Base-by-base conservation (phyloP, 2,797 vertebrate genomes). In the Melanotaenia maccullochi region DNA sequence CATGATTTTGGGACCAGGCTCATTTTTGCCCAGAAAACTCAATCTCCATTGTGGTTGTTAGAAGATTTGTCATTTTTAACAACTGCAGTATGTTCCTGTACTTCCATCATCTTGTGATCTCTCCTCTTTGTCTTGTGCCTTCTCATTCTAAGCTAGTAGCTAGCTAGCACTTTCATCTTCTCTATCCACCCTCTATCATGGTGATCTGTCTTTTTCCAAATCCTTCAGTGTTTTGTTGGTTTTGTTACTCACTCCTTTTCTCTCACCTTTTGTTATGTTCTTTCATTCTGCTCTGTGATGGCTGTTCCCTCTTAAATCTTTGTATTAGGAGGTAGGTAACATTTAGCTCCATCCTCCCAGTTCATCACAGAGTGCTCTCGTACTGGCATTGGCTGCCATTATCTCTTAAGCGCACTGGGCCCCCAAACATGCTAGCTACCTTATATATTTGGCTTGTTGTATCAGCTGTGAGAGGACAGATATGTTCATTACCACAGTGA, bases 291-390 rank as follows among this genome's bases (percentile, higher is more conserved):
- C 96, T 96, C 95, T 96, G 94, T 96, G 95, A 94, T 95, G 96
- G 95, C 96, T 95, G 94, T 96, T 93, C 95, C 95, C 95, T 90
- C 95, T 95, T 96, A 95, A 81, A 71, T 81, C 93, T 93, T 95
- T 96, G 91, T 95, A 67, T 93, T 94, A 96, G 96, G 96, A 96
- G 96, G 95, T 96, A 96, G 87, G 95, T 96, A 96, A 94, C 91
- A 79, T 90, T 79, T 86, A 84, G 73, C 91, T 88, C 89, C 87
- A 59, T 78, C 51, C 9, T 66, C 74, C 57, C n/a, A 3, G 28
- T 66, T 68, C 75, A 85, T 81, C 81, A 60, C 68, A 77, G 65
- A 73, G 61, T 49, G 35, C 52, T 60, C 52, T 77, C 71, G 47
- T 25, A 18, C 65, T 60, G 81, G 73, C 79, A 28, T 60, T 87